These are phyloP conservation scores for Sciaenops ocellatus DNA, from an alignment of 2,797 vertebrate genomes.

Conservation along the genomic window DNA sequence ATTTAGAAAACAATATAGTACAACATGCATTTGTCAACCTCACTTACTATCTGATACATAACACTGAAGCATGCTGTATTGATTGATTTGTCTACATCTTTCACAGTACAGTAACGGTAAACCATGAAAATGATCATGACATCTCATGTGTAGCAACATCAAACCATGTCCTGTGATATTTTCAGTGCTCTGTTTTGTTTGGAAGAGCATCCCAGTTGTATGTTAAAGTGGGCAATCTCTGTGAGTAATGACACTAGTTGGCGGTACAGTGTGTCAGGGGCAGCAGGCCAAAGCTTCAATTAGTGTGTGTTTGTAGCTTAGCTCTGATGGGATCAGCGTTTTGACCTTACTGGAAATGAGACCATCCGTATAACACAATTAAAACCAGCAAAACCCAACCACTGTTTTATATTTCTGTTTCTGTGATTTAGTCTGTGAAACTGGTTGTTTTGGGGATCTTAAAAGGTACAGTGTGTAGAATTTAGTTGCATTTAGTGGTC, in stretches of 20 bases:
- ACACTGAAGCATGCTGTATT: neutral
- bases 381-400: slow-evolving; percentile 8
- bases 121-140: neutral
- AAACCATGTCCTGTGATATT: too few species aligned
- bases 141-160: neutral
- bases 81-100: neutral
- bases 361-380: slow-evolving; percentile 1
- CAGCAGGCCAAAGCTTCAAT: slow-evolving; percentile 10
- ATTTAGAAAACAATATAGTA: neutral
- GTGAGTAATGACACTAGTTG: slow-evolving; percentile 16
- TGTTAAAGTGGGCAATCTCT: slow-evolving; percentile 6
- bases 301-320: slow-evolving; percentile 32
- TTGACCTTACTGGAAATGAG: slow-evolving; percentile 14
- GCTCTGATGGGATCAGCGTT: slow-evolving; percentile 48
- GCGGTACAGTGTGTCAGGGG: slow-evolving; percentile 28
- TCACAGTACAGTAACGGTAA: neutral
- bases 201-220: neutral
- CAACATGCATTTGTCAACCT: neutral
- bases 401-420: neutral
- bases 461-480: too few species aligned
- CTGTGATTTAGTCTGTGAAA: neutral
- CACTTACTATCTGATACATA: neutral
- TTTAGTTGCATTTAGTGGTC: too few species aligned
- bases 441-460: neutral
- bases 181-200: neutral